Evolutionary conservation across 2,113 vertebrate genomes (phyloP), one percentile per base, ranked within the genome.

Genomic region (Anhinga rufa): DNA sequence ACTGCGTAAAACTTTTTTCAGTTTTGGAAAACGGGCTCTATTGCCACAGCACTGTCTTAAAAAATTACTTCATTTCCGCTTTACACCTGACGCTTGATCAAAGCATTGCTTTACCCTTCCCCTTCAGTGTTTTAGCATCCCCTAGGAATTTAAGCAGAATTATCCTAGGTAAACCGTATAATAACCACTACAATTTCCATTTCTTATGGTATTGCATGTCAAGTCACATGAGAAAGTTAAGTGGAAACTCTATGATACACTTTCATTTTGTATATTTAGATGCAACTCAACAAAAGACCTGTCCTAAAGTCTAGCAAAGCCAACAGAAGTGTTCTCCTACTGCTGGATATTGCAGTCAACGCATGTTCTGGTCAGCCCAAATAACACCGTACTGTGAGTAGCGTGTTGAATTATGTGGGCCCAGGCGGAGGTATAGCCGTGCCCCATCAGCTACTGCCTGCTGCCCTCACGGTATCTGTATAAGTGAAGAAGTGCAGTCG

Each of bases 361-460:
- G 32, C 26, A 1, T 10, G 26, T n/a, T 70, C 6, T 66, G 64
- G 9, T 12, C 74, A 76, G 64, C 48, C 57, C 48, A 29, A 78
- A 44, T 24, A 38, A 3, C 24, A 24, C 17, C 2, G 0, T 2
- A 2, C 20, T 14, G 29, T 3, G 25, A 81, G 14, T 3, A 48
- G n/a, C 15, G 81, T 24, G 46, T 14, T 52, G 75, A 32, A 14
- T 38, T 61, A 9, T 1, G 4, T 12, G 34, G 7, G 20, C 12
- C 36, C 32, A 9, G 20, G 44, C 7, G 3, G 42, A 48, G 31
- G 40, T 9, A 4, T 2, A 51, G 20, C 38, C 3, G 4, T 60
- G 58, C 13, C 49, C 55, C 36, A 17, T 9, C 92, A 72, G 58
- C 36, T 49, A 2, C 66, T 16, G 24, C 58, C 70, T 49, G 46